A percentile compares a stretch with the other conserved stretches of the same genome.
Evolutionary conservation across 2,113 vertebrate genomes (phyloP).

Genomic region (Psammodynastes pulverulentus): DNA sequence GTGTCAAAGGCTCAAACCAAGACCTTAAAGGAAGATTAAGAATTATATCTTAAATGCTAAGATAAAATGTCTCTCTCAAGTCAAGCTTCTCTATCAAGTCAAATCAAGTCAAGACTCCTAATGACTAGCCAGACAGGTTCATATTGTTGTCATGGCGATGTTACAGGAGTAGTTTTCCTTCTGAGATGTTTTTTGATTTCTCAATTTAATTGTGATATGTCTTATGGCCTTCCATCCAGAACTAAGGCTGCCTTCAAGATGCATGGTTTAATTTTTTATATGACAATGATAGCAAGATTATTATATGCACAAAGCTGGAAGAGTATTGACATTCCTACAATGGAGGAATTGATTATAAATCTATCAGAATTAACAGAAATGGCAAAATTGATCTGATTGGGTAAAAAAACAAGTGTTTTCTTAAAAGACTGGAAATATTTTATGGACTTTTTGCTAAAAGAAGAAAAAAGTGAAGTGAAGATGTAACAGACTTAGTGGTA

Average conservation of each 20-base stretch:
- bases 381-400: not conserved
- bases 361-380: not conserved
- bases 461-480: not conserved
- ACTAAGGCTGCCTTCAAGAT: not conserved
- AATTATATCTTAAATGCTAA: not conserved
- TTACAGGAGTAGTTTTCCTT: not conserved
- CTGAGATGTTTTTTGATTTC: not conserved
- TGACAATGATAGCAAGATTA: not conserved
- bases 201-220: not conserved
- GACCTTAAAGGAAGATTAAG: not conserved
- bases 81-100: not conserved
- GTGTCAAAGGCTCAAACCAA: not conserved
- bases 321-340: not conserved
- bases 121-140: not conserved
- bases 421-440: not conserved
- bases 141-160: not conserved
- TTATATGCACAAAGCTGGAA: not conserved
- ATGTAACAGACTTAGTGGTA: not conserved
- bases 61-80: not conserved
- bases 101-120: not conserved
- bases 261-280: not conserved
- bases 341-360: not conserved
- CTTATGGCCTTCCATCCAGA: not conserved
- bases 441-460: not conserved
- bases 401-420: not conserved